phyloP scores from a whole-genome alignment of 1,140 invertebrate species.

The Alviniconcha marisindica region DNA sequence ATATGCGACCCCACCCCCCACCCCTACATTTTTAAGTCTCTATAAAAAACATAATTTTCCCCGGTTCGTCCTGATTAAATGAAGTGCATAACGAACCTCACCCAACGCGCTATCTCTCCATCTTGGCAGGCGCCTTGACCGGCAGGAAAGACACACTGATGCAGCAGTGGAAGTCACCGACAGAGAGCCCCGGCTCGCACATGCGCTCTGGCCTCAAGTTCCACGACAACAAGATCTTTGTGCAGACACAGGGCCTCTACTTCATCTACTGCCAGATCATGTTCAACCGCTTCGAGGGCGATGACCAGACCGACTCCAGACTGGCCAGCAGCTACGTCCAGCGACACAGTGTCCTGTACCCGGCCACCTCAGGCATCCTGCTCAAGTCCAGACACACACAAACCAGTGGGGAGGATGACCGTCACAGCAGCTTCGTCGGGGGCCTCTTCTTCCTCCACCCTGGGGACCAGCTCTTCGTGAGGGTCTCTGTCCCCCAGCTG shows the following conservation, averaged over 20 bases:
- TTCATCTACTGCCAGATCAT: slow-evolving; percentile 40
- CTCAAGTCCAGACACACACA: slow-evolving; percentile 20
- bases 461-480: slow-evolving; percentile 21
- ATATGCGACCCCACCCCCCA: too few relatives aligned
- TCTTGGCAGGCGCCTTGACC: too few relatives aligned
- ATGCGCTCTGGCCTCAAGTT: slow-evolving; percentile 16
- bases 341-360: slow-evolving; percentile 14
- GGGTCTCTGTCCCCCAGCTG: not conserved
- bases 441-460: slow-evolving; percentile 31
- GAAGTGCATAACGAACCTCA: too few relatives aligned
- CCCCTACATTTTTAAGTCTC: too few relatives aligned
- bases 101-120: too few relatives aligned
- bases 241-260: not conserved
- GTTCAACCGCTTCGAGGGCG: not conserved
- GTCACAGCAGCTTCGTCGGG: slow-evolving; percentile 36
- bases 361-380: slow-evolving; percentile 20
- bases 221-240: slow-evolving; percentile 8
- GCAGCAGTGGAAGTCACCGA: slow-evolving; percentile 30
- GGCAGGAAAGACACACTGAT: not conserved
- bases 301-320: not conserved
- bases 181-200: slow-evolving; percentile 1
- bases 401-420: not conserved
- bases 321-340: slow-evolving; percentile 30
- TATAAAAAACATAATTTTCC: too few relatives aligned
- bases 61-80: too few relatives aligned